Conservation (phyloP, 2,113 vertebrate species). For the Calidris pygmaea region DNA sequence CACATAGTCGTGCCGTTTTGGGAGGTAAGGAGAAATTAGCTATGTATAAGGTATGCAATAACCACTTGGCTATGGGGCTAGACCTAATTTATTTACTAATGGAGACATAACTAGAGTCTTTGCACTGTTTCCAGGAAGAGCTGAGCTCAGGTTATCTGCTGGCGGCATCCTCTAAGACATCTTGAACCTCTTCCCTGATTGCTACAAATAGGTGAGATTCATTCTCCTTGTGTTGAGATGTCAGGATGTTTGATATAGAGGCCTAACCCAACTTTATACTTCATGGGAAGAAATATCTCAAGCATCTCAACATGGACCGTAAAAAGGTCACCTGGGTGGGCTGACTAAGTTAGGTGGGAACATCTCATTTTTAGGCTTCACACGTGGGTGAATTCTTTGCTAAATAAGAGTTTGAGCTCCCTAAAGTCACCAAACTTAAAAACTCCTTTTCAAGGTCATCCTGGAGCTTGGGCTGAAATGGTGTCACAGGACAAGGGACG, state of each 20-base stretch:
- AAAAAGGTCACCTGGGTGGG: accelerated
- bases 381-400: not conserved
- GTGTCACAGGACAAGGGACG: not conserved
- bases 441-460: not conserved
- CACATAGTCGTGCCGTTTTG: accelerated
- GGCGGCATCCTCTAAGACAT: not conserved
- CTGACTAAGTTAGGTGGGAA: not conserved
- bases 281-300: not conserved
- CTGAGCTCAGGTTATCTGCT: not conserved
- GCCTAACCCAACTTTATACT: not conserved
- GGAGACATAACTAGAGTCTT: not conserved
- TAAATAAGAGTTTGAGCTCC: not conserved
- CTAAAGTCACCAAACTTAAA: not conserved
- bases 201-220: not conserved
- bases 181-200: not conserved
- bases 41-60: not conserved
- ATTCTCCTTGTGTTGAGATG: not conserved
- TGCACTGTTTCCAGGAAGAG: not conserved
- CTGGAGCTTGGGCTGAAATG: not conserved
- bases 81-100: not conserved
- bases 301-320: not conserved
- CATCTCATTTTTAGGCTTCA: not conserved
- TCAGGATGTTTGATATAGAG: not conserved
- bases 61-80: not conserved
- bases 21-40: not conserved